These are phyloP conservation scores for Cotesia glomerata DNA, from an alignment of 1,140 invertebrate species.

Conservation along the genomic window DNA sequence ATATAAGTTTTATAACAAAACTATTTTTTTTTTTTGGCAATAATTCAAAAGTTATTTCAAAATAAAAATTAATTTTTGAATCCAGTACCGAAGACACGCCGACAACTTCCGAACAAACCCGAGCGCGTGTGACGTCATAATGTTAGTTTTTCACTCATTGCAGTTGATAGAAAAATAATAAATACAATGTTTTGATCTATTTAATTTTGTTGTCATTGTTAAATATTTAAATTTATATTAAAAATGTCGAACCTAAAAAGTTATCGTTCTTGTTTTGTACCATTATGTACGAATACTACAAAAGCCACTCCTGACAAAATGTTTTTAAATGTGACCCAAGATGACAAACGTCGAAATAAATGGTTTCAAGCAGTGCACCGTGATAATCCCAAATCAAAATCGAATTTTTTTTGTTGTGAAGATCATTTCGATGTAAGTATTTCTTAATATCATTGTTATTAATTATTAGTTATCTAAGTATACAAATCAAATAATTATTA, in stretches of 20 bases:
- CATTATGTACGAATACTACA: constrained; percentile 15
- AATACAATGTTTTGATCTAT: not conserved
- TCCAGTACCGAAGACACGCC: not conserved
- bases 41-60: not conserved
- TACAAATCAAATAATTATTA: too few relatives aligned
- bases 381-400: not conserved
- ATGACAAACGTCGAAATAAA: not conserved
- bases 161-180: not conserved
- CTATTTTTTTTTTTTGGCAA: too few relatives aligned
- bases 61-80: not conserved
- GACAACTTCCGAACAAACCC: not conserved
- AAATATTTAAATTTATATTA: constrained; percentile 3
- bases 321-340: not conserved
- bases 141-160: not conserved
- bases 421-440: too few relatives aligned
- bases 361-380: not conserved
- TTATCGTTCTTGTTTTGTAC: constrained; percentile 9
- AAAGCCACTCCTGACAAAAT: not conserved
- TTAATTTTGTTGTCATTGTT: not conserved
- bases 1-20: too few relatives aligned
- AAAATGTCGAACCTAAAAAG: not conserved
- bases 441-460: too few relatives aligned
- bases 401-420: too few relatives aligned
- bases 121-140: not conserved
- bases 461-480: too few relatives aligned